Evolutionary conservation across 2,888 invertebrate genomes (phyloP).

Genomic region (Pimpla rufipes): DNA sequence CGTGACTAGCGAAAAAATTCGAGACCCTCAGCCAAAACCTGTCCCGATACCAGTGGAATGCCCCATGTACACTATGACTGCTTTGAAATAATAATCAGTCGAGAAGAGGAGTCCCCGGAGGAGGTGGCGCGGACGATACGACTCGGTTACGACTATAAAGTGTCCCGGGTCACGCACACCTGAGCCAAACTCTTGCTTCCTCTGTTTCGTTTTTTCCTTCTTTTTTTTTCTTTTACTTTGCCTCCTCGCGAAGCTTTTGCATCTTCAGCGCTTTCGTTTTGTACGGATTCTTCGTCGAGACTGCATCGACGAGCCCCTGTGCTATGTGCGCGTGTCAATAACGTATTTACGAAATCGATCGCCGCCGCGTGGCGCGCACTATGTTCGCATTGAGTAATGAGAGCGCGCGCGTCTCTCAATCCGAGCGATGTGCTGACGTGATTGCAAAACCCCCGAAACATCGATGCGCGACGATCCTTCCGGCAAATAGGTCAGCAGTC

Average conservation of each 20-base stretch:
- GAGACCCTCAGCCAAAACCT: too few relatives aligned
- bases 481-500: slow-evolving; percentile 10
- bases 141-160: slow-evolving; percentile 35
- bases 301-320: slow-evolving; percentile 8
- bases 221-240: slow-evolving; percentile 35
- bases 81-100: slow-evolving; percentile 66
- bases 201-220: slow-evolving; percentile 31
- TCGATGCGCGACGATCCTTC: not conserved
- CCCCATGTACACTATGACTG: too few relatives aligned
- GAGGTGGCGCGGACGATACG: slow-evolving; percentile 35
- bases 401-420: not conserved
- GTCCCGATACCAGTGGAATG: too few relatives aligned
- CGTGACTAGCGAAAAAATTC: too few relatives aligned
- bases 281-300: slow-evolving; percentile 51
- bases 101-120: slow-evolving; percentile 58
- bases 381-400: slow-evolving; percentile 45
- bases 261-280: slow-evolving; percentile 59
- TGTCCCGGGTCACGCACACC: slow-evolving; percentile 52
- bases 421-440: slow-evolving; percentile 49
- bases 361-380: not conserved
- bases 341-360: slow-evolving; percentile 49
- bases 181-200: slow-evolving; percentile 15
- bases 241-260: slow-evolving; percentile 45
- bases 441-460: slow-evolving; percentile 46
- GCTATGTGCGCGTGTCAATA: not conserved